These are phyloP conservation scores for Panzeria rudis DNA, from an alignment of 2,888 invertebrate species.

Conservation along the genomic window DNA sequence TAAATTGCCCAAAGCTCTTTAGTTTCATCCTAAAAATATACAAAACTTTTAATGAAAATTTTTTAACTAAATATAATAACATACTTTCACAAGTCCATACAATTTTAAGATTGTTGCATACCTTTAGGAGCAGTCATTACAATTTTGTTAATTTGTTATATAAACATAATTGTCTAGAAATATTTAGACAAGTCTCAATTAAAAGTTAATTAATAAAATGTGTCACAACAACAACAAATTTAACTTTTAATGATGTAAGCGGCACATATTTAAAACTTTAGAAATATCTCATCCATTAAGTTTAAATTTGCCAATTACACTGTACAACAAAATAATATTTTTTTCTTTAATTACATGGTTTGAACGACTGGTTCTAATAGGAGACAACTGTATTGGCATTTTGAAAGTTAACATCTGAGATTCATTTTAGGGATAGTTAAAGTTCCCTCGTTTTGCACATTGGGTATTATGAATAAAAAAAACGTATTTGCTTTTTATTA, in stretches of 20 bases:
- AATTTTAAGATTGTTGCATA: conserved; percentile 47
- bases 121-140: conserved; percentile 11
- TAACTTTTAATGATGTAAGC: not conserved
- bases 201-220: not conserved
- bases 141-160: conserved; percentile 14
- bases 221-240: not conserved
- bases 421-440: too few relatives aligned
- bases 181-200: not conserved
- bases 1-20: not conserved
- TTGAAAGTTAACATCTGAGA: too few relatives aligned
- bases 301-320: not conserved
- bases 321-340: too few relatives aligned
- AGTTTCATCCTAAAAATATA: not conserved
- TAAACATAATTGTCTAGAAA: conserved; percentile 12
- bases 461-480: too few relatives aligned
- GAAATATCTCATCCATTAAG: not conserved
- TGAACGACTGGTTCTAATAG: too few relatives aligned
- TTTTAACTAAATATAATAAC: not conserved
- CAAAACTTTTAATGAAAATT: not conserved
- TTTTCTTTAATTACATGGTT: too few relatives aligned
- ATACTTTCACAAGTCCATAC: conserved; percentile 35
- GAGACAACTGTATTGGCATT: too few relatives aligned
- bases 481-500: too few relatives aligned
- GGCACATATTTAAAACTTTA: not conserved
- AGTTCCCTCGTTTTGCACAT: too few relatives aligned